A percentile compares a stretch with the other conserved stretches of the same genome.
phyloP scores from a whole-genome alignment of 2,797 vertebrate genomes.

The Urosaurus nigricauda region DNA sequence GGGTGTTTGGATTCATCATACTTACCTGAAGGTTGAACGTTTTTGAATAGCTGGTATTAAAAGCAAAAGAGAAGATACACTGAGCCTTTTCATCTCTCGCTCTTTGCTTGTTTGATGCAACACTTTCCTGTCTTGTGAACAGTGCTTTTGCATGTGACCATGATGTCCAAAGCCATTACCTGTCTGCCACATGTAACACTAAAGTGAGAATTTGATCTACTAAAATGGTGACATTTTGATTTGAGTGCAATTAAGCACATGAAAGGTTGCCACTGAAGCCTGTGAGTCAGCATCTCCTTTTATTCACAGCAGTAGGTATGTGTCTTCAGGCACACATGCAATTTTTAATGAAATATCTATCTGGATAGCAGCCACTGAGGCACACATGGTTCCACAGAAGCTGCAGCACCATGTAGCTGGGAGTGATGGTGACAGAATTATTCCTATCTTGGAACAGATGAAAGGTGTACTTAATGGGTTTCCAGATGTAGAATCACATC shows the following conservation, averaged over 20 bases:
- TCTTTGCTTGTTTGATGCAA: background rate
- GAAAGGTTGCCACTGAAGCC: constrained; percentile 30
- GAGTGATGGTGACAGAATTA: no score
- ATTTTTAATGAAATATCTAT: background rate
- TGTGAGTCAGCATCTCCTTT: constrained; percentile 32
- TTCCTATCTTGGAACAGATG: background rate
- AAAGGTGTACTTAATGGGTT: background rate
- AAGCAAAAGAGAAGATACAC: background rate
- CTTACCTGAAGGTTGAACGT: background rate
- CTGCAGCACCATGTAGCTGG: background rate
- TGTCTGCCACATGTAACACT: background rate
- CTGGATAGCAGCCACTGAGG: background rate
- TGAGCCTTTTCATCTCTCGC: background rate
- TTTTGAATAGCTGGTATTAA: background rate
- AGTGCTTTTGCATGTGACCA: constrained; percentile 3
- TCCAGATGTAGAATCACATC: no score
- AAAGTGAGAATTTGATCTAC: constrained; percentile 42
- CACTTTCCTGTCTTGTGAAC: background rate
- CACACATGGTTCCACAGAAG: background rate
- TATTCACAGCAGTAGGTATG: constrained; percentile 19
- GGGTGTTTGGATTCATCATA: background rate
- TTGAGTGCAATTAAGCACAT: constrained; percentile 42
- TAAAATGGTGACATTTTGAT: constrained; percentile 42
- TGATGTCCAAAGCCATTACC: constrained; percentile 14
- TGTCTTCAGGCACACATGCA: no score